phyloP scores from a whole-genome alignment of 2,797 vertebrate genomes.

The Lepilemur ruficaudatus region DNA sequence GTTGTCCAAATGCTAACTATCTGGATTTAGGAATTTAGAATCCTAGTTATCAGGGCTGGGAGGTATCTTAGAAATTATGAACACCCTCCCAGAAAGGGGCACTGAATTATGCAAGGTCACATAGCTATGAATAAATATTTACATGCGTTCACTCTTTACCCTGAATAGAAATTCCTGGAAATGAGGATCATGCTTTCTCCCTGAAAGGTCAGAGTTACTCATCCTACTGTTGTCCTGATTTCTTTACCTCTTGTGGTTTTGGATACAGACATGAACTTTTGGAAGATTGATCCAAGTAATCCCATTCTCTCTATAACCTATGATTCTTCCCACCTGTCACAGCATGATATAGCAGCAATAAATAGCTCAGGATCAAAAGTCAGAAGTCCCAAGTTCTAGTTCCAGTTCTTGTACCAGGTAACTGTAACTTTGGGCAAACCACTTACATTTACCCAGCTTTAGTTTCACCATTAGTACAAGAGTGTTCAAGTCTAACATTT shows the following conservation, averaged over 20 bases:
- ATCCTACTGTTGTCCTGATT: background rate
- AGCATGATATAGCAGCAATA: background rate
- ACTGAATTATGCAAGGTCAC: background rate
- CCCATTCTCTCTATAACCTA: background rate
- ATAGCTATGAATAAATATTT: background rate
- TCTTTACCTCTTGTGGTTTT: background rate
- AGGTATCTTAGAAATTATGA: background rate
- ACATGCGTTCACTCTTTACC: background rate
- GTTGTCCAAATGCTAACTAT: background rate
- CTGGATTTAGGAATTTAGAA: constrained; percentile 23
- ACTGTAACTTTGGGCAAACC: background rate
- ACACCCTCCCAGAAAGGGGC: background rate
- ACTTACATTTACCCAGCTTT: background rate
- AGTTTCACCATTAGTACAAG: background rate
- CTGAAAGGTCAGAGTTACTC: background rate
- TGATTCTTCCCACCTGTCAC: background rate
- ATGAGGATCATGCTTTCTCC: background rate
- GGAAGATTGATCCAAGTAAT: background rate
- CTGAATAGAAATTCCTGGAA: background rate
- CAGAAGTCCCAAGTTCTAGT: background rate
- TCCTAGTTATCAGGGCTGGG: background rate
- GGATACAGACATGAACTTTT: background rate
- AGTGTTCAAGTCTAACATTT: background rate
- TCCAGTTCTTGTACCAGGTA: background rate
- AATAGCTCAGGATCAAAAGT: background rate